Evolutionary conservation across 2,113 vertebrate genomes (phyloP).

Genomic region (Paramormyrops kingsleyae): DNA sequence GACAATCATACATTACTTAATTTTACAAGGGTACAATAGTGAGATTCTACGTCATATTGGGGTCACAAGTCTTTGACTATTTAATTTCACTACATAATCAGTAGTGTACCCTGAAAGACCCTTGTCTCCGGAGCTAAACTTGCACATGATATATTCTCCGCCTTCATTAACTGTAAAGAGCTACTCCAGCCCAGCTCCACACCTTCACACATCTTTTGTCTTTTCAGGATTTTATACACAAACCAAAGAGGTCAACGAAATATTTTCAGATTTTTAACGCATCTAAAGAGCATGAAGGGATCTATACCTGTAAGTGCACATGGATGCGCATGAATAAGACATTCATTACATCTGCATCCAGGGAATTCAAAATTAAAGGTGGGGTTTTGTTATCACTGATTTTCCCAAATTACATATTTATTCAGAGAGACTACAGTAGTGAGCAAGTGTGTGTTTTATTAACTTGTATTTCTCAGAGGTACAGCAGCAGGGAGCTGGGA

Average conservation of each 20-base stretch:
- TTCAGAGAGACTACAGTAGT: neutral
- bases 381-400: neutral
- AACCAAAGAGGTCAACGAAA: fast-evolving
- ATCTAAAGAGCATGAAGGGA: conserved; percentile 2
- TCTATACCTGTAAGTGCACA: conserved; percentile 48
- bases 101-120: neutral
- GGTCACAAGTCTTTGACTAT: neutral
- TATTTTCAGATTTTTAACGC: fast-evolving
- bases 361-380: conserved; percentile 14
- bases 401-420: neutral
- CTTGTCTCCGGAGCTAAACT: neutral
- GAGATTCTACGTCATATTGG: neutral
- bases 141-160: neutral
- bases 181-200: neutral
- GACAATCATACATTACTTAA: neutral
- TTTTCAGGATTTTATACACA: conserved; percentile 23
- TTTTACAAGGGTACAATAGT: neutral
- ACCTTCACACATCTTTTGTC: neutral
- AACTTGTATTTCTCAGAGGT: neutral
- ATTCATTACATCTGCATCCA: conserved; percentile 38
- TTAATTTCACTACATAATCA: neutral
- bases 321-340: conserved; percentile 33
- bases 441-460: neutral
- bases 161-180: neutral
- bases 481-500: neutral